Evolutionary conservation across 2,113 vertebrate genomes (phyloP).

Genomic region (Galemys pyrenaicus): DNA sequence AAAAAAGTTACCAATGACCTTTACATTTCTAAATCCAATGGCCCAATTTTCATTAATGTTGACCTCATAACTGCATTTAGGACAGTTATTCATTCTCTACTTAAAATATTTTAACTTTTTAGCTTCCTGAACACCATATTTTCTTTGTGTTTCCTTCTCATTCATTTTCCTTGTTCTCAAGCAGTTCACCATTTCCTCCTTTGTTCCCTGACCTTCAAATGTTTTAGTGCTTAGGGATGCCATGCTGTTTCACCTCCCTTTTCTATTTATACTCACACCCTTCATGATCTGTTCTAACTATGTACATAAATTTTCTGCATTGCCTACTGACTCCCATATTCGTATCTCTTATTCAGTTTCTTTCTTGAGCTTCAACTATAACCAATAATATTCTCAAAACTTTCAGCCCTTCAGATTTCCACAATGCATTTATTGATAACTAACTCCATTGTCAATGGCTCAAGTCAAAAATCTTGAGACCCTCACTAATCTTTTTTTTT

Average conservation of each 20-base stretch:
- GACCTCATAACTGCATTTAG: not conserved
- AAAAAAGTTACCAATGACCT: not conserved
- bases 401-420: not conserved
- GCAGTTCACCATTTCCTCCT: not conserved
- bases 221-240: too few species aligned
- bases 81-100: not conserved
- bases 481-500: not conserved
- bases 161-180: not conserved
- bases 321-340: not conserved
- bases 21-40: not conserved
- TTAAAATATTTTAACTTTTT: not conserved
- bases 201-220: not conserved
- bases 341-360: not conserved
- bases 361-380: not conserved
- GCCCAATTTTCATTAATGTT: not conserved
- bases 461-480: not conserved
- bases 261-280: not conserved
- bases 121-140: not conserved
- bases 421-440: not conserved
- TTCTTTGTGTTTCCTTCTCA: not conserved
- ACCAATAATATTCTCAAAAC: not conserved
- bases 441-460: not conserved
- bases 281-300: not conserved
- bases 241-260: not conserved
- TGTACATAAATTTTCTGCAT: not conserved